Percentiles rank a stretch among this genome's conserved stretches.
Conservation (phyloP, 2,888 invertebrate genomes). For the Lasioglossum malachurum region DNA sequence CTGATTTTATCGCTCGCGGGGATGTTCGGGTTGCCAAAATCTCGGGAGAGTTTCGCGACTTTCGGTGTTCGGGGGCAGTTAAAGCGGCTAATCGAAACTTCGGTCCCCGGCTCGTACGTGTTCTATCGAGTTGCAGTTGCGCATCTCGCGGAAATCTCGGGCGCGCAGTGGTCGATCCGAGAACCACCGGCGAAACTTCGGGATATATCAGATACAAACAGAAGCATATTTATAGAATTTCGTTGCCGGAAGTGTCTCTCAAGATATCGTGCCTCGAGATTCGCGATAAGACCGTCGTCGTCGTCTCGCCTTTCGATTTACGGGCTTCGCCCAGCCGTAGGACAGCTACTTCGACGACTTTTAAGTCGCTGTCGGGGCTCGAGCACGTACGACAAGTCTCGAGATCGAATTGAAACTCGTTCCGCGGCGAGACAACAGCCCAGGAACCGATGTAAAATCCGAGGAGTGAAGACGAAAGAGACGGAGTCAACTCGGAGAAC, state of each 20-base stretch:
- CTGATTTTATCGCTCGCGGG: not conserved
- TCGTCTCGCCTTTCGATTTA: conserved; percentile 30
- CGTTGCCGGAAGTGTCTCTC: conserved; percentile 22
- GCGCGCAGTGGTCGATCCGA: not conserved
- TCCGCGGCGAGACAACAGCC: conserved; percentile 18
- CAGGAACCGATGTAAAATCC: not conserved
- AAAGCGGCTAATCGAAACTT: conserved; percentile 2
- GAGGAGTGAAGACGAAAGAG: not conserved
- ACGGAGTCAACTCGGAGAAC: not conserved
- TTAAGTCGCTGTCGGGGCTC: conserved; percentile 33
- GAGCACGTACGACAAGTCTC: conserved; percentile 37
- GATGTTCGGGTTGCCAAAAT: not conserved
- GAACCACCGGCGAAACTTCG: not conserved
- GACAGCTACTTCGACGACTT: conserved; percentile 44
- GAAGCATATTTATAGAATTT: not conserved
- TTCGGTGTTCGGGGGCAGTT: not conserved
- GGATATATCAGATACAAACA: not conserved
- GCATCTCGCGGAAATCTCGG: not conserved
- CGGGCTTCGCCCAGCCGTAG: conserved; percentile 10
- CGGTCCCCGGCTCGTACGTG: conserved; percentile 2
- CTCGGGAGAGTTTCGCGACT: not conserved
- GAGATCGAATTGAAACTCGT: conserved; percentile 49
- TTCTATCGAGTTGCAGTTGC: not conserved
- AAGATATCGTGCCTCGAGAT: conserved; percentile 10
- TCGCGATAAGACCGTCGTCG: not conserved